Evolutionary conservation across 2,113 vertebrate species (phyloP).

Genomic region (Ivindomyrus marchei): DNA sequence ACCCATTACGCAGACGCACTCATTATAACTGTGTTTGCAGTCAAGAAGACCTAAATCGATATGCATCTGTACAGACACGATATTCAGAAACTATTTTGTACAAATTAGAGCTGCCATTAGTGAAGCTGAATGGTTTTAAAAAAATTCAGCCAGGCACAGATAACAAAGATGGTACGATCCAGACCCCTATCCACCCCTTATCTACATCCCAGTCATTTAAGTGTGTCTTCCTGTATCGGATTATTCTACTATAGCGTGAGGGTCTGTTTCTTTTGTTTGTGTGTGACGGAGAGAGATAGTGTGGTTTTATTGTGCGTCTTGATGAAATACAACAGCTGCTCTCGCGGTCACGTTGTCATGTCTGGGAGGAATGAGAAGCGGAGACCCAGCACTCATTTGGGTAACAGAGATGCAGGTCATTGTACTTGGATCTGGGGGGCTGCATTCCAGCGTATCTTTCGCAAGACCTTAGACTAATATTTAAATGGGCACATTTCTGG

Average conservation of each 20-base stretch:
- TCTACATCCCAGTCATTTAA: background rate
- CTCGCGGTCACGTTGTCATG: background rate
- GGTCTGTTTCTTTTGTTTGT: background rate
- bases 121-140: background rate
- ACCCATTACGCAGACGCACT: background rate
- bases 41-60: background rate
- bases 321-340: background rate
- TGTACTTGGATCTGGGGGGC: background rate
- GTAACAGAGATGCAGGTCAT: conserved; percentile 32
- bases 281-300: background rate
- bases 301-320: background rate
- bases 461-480: background rate
- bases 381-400: conserved; percentile 42
- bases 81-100: background rate
- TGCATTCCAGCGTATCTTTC: background rate
- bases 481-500: background rate
- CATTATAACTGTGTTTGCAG: background rate
- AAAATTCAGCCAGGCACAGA: background rate
- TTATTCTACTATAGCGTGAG: background rate
- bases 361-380: conserved; percentile 29
- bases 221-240: background rate
- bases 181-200: background rate
- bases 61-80: background rate
- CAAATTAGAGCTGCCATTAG: background rate
- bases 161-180: background rate